Evolutionary conservation across 1,140 invertebrate species (phyloP).

Genomic region (Propsilocerus akamusi): DNA sequence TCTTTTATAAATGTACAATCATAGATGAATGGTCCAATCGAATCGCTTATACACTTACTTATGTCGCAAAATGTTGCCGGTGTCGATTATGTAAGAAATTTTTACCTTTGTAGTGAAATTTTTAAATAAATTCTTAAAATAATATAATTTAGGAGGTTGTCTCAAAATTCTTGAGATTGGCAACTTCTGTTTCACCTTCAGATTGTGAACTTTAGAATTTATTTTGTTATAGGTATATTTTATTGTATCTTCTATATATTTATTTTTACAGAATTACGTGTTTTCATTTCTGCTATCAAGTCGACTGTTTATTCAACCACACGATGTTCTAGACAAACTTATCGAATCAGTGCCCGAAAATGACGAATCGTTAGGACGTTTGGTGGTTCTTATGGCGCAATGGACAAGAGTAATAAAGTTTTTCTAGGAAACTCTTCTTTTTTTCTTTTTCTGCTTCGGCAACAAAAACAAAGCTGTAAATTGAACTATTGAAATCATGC

Average conservation of each 20-base stretch:
- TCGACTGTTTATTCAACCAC: constrained; percentile 22
- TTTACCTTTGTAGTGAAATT: background rate
- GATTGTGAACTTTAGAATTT: too few species aligned
- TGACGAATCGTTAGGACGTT: constrained; percentile 15
- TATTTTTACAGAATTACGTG: constrained; percentile 17
- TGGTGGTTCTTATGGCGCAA: constrained; percentile 19
- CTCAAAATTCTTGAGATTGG: too few species aligned
- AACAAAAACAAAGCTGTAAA: background rate
- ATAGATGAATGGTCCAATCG: background rate
- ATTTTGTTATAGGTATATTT: background rate
- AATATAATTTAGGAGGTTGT: too few species aligned
- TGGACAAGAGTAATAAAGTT: constrained; percentile 18
- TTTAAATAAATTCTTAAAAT: too few species aligned
- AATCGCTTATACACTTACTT: background rate
- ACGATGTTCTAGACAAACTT: constrained; percentile 22
- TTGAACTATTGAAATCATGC: background rate
- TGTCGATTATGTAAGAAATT: background rate
- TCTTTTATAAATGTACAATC: too few species aligned
- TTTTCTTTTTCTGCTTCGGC: background rate
- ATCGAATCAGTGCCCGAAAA: constrained; percentile 20
- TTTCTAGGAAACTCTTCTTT: background rate
- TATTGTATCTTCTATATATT: background rate
- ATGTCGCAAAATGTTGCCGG: background rate
- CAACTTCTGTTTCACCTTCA: too few species aligned
- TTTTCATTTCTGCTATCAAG: constrained; percentile 23